Evolutionary conservation across 2,113 vertebrate species (phyloP).

Genomic region (Thamnaconus septentrionalis): DNA sequence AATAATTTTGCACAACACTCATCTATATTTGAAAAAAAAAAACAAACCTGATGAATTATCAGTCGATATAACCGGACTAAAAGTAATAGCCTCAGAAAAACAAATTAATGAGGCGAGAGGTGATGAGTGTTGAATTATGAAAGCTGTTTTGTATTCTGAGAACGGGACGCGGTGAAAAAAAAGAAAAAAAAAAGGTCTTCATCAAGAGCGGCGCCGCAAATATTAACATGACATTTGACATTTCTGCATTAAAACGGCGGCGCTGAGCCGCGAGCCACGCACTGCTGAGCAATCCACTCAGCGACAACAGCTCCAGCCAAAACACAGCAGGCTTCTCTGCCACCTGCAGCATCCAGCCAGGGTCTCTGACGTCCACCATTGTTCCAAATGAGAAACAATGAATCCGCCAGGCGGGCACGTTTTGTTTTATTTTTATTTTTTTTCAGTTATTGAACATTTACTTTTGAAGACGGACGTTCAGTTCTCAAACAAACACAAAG

Average conservation of each 20-base stretch:
- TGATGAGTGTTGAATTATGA: neutral
- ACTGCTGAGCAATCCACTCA: slow-evolving; percentile 25
- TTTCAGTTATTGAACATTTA: no score
- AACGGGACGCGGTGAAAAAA: slow-evolving; percentile 13
- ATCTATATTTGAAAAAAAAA: slow-evolving; percentile 36
- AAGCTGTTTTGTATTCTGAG: slow-evolving; percentile 25
- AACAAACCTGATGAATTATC: no score
- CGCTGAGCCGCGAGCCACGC: slow-evolving; percentile 2
- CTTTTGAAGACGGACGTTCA: no score
- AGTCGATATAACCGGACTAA: slow-evolving; percentile 27
- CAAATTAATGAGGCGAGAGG: slow-evolving; percentile 30
- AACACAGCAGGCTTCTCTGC: slow-evolving; percentile 14
- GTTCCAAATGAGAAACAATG: neutral
- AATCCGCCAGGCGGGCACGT: no score
- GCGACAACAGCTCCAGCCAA: slow-evolving; percentile 27
- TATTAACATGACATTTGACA: slow-evolving; percentile 44
- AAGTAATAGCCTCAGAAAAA: slow-evolving; percentile 26
- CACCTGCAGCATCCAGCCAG: slow-evolving; percentile 6
- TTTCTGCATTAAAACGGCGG: slow-evolving; percentile 39
- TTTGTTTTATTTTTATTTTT: no score
- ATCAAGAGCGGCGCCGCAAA: slow-evolving; percentile 36
- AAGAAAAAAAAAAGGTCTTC: slow-evolving; percentile 32
- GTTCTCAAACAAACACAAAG: no score
- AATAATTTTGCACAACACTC: slow-evolving; percentile 53
- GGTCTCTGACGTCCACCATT: slow-evolving; percentile 7